Evolutionary conservation across 2,113 vertebrate species (phyloP).

Genomic region (Dinomys branickii): DNA sequence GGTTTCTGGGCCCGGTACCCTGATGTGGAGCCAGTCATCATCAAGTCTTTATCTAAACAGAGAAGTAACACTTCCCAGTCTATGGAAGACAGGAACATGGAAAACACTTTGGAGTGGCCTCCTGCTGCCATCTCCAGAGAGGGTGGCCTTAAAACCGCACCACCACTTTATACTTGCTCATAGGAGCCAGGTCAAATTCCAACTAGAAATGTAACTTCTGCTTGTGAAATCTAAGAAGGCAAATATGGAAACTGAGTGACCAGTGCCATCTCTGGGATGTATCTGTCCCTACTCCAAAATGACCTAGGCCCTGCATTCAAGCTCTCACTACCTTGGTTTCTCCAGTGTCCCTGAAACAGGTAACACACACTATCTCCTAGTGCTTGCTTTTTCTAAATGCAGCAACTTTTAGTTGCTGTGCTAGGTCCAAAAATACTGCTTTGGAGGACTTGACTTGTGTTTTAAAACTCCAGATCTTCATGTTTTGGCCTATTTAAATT

Average conservation of each 20-base stretch:
- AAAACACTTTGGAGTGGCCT: not conserved
- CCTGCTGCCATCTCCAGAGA: not conserved
- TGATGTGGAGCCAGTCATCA: not conserved
- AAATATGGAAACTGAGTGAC: not conserved
- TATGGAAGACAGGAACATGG: not conserved
- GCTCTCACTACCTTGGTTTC: not conserved
- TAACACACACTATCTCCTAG: not conserved
- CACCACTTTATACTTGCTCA: not conserved
- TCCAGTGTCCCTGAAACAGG: not conserved
- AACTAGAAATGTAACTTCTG: not conserved
- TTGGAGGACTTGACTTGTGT: not conserved
- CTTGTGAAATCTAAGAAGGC: not conserved
- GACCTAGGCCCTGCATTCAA: not conserved
- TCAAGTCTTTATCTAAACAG: not conserved
- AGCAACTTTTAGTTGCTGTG: not conserved
- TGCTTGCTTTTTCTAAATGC: not conserved
- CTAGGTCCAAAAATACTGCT: not conserved
- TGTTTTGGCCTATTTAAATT: not conserved
- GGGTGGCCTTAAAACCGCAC: not conserved
- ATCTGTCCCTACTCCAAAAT: fast-evolving
- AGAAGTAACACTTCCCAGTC: not conserved
- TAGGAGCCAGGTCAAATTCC: no score
- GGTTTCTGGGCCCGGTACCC: not conserved
- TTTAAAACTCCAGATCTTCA: not conserved
- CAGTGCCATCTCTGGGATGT: not conserved